Percentiles rank a stretch among this genome's conserved stretches.
These are phyloP conservation scores for Mormyrops attenuatus DNA, from an alignment of 2,797 vertebrate species.

Conservation along the genomic window DNA sequence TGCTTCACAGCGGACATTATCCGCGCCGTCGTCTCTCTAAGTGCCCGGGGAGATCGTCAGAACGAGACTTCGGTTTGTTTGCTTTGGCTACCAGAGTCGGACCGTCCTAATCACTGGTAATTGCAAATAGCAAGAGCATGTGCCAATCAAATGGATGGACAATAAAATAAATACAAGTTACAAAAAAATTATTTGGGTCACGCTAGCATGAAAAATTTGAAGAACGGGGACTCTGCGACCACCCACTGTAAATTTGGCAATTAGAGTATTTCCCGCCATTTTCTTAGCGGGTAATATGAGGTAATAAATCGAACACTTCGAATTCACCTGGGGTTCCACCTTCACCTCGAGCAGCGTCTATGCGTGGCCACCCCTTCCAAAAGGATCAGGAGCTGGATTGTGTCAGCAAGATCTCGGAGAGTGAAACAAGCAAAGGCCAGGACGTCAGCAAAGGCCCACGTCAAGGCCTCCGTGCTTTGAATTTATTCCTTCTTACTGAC, in stretches of 20 bases:
- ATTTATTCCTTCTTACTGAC: slow-evolving; percentile 28
- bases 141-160: not conserved
- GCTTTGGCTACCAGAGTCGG: not conserved
- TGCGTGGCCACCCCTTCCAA: slow-evolving; percentile 23
- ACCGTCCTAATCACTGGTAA: not conserved
- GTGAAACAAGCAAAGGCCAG: slow-evolving; percentile 29
- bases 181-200: slow-evolving; percentile 16
- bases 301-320: slow-evolving; percentile 62
- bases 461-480: slow-evolving; percentile 20
- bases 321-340: slow-evolving; percentile 45
- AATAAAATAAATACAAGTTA: not conserved
- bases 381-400: not conserved
- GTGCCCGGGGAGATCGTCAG: not conserved
- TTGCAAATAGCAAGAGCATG: not conserved
- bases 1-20: not conserved
- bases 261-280: slow-evolving; percentile 51
- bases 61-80: not conserved
- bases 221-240: slow-evolving; percentile 32
- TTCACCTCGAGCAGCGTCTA: slow-evolving; percentile 18
- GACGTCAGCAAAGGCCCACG: slow-evolving; percentile 24
- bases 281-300: slow-evolving; percentile 56
- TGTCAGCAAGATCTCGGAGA: slow-evolving; percentile 21
- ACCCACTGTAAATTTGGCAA: slow-evolving; percentile 61
- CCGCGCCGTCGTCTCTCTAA: not conserved
- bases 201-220: slow-evolving; percentile 28